Evolutionary conservation across 2,113 vertebrate species (phyloP), one percentile per base, ranked within the genome.

Genomic region (Cygnus buccinator): DNA sequence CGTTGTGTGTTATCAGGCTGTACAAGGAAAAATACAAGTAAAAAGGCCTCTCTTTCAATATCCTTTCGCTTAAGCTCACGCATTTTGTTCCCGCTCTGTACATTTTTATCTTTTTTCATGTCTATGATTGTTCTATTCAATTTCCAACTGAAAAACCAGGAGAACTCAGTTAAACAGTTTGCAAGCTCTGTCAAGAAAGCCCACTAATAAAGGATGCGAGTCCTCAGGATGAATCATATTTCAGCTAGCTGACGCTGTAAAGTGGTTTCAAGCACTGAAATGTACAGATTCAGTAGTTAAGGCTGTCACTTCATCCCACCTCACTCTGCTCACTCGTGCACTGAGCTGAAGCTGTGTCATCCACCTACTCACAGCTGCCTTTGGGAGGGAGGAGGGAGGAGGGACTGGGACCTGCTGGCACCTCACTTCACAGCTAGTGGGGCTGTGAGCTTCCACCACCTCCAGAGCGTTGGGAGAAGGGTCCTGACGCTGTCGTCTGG

Each of bases 171-270:
- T 72, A 88, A 91, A 46, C 55, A 54, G 76, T 46, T 81, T 48
- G 35, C 44, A 78, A 74, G 43, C 58, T 91, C 41, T 92, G 73
- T 95, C 48, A 89, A 50, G 77, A 94, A 74, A 77, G 72, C 55
- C 25, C n/a, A 9, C 25, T 92, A 84, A 43, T 80, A 70, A 84
- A 88, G 74, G 44, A 15, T 86, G 13, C 39, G 80, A 95, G 43
- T 91, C 70, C n/a, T 84, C 33, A 6, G 70, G 77, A 75, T 94
- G 95, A 95, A 75, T 96, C 93, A 92, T 94, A 29, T 39, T 67
- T 55, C 3, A 77, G 68, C 10, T 84, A 4, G 81, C 61, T 92
- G 86, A 81, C 6, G 8, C 33, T 35, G 44, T 84, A 33, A 66
- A 84, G 46, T 57, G 46, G 59, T 83, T 83, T 35, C 29, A 55